Conservation (phyloP, 2,797 vertebrate genomes). For the Lacerta viridis region DNA sequence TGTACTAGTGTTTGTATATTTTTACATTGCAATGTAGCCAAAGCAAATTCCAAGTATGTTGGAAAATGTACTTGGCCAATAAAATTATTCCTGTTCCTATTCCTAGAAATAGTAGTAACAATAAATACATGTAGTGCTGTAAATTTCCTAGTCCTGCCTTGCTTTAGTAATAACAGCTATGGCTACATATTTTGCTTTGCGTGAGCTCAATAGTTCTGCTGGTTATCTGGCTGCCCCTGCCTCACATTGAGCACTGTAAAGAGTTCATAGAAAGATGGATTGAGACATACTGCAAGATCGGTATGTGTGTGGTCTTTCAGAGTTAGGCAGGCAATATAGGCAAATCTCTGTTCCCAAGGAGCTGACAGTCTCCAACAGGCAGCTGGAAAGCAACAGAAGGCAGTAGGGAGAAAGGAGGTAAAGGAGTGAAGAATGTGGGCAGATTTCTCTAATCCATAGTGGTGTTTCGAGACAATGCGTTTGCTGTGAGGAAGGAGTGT, state of each 20-base stretch:
- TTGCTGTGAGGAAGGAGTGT: not conserved
- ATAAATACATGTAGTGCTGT: no score
- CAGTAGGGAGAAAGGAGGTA: no score
- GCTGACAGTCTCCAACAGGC: not conserved
- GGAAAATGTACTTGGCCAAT: no score
- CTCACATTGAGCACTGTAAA: not conserved
- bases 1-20: no score
- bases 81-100: no score
- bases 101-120: not conserved
- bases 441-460: not conserved
- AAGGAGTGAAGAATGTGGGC: not conserved
- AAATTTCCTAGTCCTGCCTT: not conserved
- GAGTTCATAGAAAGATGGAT: not conserved
- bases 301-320: not conserved
- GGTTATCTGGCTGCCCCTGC: not conserved
- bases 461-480: no score
- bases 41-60: no score
- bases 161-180: not conserved
- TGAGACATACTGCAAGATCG: not conserved
- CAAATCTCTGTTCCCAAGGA: not conserved
- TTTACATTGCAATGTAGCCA: no score
- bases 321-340: not conserved
- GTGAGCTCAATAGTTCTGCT: no score
- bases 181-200: not conserved
- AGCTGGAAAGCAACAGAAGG: not conserved